Evolutionary conservation across 2,797 vertebrate species (phyloP).

Genomic region (Emydoidea blandingii): DNA sequence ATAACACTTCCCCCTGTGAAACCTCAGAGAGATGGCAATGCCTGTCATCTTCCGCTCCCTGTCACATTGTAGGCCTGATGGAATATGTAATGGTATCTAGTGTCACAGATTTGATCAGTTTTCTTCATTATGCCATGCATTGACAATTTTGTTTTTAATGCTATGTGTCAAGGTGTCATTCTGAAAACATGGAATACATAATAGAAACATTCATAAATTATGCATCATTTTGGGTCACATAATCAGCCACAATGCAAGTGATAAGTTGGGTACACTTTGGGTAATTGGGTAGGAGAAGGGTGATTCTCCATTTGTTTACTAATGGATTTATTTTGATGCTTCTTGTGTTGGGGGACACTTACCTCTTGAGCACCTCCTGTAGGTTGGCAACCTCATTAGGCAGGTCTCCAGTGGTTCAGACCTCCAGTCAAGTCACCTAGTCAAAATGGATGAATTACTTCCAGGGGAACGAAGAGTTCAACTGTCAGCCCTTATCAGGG

Average conservation of each 20-base stretch:
- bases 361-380: neutral
- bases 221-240: constrained; percentile 35
- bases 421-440: neutral
- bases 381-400: neutral
- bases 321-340: neutral
- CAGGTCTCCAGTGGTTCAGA: neutral
- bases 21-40: neutral
- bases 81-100: constrained; percentile 43
- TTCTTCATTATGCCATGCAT: constrained; percentile 20
- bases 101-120: neutral
- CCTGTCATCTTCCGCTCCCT: neutral
- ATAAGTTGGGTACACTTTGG: constrained; percentile 8
- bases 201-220: constrained; percentile 57
- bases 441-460: neutral
- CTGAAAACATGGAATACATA: constrained; percentile 39
- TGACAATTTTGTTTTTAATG: constrained; percentile 49
- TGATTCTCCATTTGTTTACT: neutral
- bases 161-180: constrained; percentile 11
- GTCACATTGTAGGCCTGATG: constrained; percentile 32
- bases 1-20: neutral
- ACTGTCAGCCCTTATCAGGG: neutral
- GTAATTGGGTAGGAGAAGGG: neutral
- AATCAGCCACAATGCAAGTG: constrained; percentile 31
- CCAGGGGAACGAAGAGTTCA: neutral
- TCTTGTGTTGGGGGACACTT: neutral